Evolutionary conservation across 1,140 invertebrate species (phyloP).

Genomic region (Drosophila takahashii): DNA sequence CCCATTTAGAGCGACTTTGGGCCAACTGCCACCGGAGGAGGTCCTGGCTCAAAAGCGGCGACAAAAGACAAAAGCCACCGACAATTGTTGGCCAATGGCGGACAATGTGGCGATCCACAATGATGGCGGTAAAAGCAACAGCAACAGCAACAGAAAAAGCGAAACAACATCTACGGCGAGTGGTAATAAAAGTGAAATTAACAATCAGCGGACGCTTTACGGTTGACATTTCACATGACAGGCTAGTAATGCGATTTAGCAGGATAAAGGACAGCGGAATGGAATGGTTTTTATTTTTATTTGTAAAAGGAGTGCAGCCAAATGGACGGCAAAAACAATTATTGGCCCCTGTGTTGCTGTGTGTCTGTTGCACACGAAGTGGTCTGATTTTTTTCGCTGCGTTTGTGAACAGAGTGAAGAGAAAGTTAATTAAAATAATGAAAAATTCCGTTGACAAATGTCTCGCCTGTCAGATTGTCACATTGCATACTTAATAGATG

Average conservation of each 20-base stretch:
- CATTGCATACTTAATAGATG: slow-evolving; percentile 66
- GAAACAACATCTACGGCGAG: slow-evolving; percentile 16
- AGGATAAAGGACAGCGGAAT: slow-evolving; percentile 80
- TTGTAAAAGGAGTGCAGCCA: slow-evolving; percentile 22
- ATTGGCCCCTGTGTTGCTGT: slow-evolving; percentile 32
- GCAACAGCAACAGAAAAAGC: not conserved
- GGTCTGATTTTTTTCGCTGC: slow-evolving; percentile 30
- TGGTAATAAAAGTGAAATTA: slow-evolving; percentile 82
- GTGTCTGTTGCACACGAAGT: slow-evolving; percentile 48
- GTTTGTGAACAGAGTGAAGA: slow-evolving; percentile 47
- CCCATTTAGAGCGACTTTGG: slow-evolving; percentile 54
- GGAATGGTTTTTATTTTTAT: slow-evolving; percentile 31
- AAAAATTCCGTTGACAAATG: slow-evolving; percentile 79
- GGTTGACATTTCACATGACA: slow-evolving; percentile 84
- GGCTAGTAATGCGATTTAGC: slow-evolving; percentile 84
- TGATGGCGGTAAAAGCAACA: slow-evolving; percentile 22
- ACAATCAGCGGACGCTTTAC: slow-evolving; percentile 84
- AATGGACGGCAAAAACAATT: slow-evolving; percentile 42
- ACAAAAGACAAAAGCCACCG: slow-evolving; percentile 57
- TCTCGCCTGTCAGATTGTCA: slow-evolving; percentile 59
- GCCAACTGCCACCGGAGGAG: slow-evolving; percentile 26
- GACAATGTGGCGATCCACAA: slow-evolving; percentile 43
- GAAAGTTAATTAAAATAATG: slow-evolving; percentile 85
- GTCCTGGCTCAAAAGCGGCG: slow-evolving; percentile 37
- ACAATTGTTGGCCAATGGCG: slow-evolving; percentile 62